Evolutionary conservation across 2,113 vertebrate genomes (phyloP), one percentile per base, ranked within the genome.

Genomic region (Dicrurus megarhynchus): DNA sequence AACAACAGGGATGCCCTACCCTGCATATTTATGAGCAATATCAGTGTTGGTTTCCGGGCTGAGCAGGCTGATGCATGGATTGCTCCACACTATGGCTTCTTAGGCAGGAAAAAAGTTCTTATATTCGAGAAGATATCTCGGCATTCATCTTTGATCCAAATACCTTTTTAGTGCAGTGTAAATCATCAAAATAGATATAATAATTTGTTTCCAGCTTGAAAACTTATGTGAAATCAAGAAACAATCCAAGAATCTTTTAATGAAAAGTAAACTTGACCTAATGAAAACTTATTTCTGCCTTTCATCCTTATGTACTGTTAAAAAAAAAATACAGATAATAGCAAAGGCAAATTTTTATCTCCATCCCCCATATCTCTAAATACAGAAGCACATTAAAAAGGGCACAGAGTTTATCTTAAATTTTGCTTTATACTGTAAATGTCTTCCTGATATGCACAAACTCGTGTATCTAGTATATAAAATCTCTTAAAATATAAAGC

Each of bases 261-360:
- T 94, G 90, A 93, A 97, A 94, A 84, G 75, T 96, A 94, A 96
- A 92, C 73, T 85, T 97, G 83, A 97, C 80, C 13, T 88, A 67
- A 94, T 91, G 93, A 96, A 96, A 96, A 97, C 91, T 97, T 95
- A 89, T 84, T 97, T 97, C 84, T 93, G 92, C 83, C 95, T 96
- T 97, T 96, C 90, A 91, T 95, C 83, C 83, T 97, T 93, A 86
- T 26, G 56, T 93, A 94, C 85, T 90, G 69, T 90, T 82, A 3
- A 11, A 74, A 79, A 81, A 82, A 74, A 46, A 14, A 12, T 88
- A 88, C 47, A 95, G 87, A 82, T 93, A 95, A 65, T 56, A 89
- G 71, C 85, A 87, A 80, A 61, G 27, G 5, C 60, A 90, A 44
- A 20, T n/a, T 89, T 89, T 74, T 77, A 61, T 59, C 42, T 67